Percentiles rank a stretch among this genome's conserved stretches.
Conservation (phyloP, 2,888 invertebrate species). For the Trissolcus japonicus region DNA sequence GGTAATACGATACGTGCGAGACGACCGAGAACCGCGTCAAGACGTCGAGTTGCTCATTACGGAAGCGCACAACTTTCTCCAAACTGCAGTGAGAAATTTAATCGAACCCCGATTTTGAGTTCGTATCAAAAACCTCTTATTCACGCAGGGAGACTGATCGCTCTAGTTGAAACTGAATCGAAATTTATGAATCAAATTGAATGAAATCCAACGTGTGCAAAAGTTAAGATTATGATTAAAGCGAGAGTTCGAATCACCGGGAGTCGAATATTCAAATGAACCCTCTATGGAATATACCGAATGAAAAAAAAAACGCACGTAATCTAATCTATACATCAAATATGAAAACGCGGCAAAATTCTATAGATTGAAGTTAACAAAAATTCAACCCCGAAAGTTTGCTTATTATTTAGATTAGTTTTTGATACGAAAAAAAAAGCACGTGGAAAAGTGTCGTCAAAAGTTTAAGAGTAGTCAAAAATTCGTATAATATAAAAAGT, state of each 20-base stretch:
- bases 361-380: conserved; percentile 2
- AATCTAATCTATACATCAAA: neutral
- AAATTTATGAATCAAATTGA: too few species aligned
- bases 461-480: conserved; percentile 10
- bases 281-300: too few species aligned
- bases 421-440: conserved; percentile 22
- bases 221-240: too few species aligned
- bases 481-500: conserved; percentile 19
- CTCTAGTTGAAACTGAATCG: too few species aligned
- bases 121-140: neutral
- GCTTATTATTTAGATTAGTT: conserved; percentile 40
- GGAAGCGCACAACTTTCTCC: conserved; percentile 9
- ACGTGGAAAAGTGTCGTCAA: conserved; percentile 15
- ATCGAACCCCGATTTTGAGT: conserved; percentile 16
- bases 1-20: conserved; percentile 36
- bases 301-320: neutral
- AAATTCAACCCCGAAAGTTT: conserved; percentile 17
- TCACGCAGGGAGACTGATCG: too few species aligned
- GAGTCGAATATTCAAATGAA: too few species aligned
- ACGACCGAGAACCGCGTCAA: conserved; percentile 3
- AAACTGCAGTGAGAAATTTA: conserved; percentile 5
- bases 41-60: conserved; percentile 24
- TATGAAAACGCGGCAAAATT: neutral
- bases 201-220: too few species aligned
- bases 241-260: too few species aligned